Evolutionary conservation across 2,113 vertebrate species (phyloP).

Genomic region (Laterallus jamaicensis): DNA sequence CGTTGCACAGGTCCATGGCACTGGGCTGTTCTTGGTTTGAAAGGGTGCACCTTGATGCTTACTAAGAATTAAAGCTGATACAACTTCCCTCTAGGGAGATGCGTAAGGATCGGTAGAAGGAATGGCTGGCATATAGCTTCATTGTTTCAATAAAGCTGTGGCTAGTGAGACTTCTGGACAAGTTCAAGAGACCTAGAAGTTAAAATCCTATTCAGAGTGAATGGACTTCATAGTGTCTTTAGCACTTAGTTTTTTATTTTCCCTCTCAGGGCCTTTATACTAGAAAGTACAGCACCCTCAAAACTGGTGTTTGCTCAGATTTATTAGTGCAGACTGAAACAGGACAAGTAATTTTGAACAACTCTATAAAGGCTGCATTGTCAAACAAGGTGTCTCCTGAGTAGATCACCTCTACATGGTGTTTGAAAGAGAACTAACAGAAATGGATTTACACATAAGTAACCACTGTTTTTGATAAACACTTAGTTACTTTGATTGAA

Average conservation of each 20-base stretch:
- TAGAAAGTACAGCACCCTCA: neutral
- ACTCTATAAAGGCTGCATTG: neutral
- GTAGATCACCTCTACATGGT: neutral
- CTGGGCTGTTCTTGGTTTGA: neutral
- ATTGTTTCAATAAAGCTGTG: neutral
- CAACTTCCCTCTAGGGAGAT: neutral
- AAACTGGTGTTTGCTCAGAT: neutral
- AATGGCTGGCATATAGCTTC: neutral
- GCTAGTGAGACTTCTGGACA: neutral
- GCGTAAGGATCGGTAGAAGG: neutral
- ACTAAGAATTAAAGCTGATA: neutral
- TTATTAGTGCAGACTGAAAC: neutral
- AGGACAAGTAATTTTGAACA: neutral
- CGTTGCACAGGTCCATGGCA: neutral
- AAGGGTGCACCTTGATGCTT: neutral
- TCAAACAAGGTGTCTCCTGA: neutral
- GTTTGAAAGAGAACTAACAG: neutral
- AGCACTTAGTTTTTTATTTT: neutral
- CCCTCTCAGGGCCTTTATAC: neutral
- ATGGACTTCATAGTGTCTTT: neutral
- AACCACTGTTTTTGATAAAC: neutral
- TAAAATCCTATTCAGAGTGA: neutral
- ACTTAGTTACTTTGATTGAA: neutral
- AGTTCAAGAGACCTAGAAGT: neutral
- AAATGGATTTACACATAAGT: neutral